phyloP scores from a whole-genome alignment of 2,797 vertebrate genomes.

The Leptoclinus maculatus region DNA sequence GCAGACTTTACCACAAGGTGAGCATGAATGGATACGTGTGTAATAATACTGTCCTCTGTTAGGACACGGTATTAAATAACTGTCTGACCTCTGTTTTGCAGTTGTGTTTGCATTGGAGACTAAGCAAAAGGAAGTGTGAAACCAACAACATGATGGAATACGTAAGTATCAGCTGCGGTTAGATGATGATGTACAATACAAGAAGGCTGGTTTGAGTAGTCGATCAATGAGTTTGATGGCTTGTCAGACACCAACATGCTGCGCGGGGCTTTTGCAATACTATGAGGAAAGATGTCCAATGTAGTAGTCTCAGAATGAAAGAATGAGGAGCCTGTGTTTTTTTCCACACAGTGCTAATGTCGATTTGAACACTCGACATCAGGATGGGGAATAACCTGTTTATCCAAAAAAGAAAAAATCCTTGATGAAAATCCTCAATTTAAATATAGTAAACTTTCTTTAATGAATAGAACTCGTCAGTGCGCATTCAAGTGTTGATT shows the following conservation, averaged over 20 bases:
- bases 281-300: too few species aligned
- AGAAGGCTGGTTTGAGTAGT: not conserved
- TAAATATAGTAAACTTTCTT: not conserved
- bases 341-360: not conserved
- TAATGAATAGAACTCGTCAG: too few species aligned
- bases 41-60: not conserved
- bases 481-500: not conserved
- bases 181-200: not conserved
- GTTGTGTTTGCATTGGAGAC: slow-evolving; percentile 99
- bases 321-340: not conserved
- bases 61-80: not conserved
- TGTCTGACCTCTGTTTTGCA: slow-evolving; percentile 78
- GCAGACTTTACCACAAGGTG: slow-evolving; percentile 98
- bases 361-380: not conserved
- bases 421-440: not conserved
- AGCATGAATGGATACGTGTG: slow-evolving; percentile 32
- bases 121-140: slow-evolving; percentile 99
- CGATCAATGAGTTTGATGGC: not conserved
- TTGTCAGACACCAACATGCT: not conserved
- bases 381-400: not conserved
- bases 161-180: slow-evolving; percentile 88
- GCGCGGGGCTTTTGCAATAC: too few species aligned
- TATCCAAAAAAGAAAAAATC: not conserved
- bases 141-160: slow-evolving; percentile 99
- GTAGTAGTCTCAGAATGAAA: not conserved